Evolutionary conservation across 2,888 invertebrate genomes (phyloP), one percentile per base, ranked within the genome.

Genomic region (Embidobia sp.): DNA sequence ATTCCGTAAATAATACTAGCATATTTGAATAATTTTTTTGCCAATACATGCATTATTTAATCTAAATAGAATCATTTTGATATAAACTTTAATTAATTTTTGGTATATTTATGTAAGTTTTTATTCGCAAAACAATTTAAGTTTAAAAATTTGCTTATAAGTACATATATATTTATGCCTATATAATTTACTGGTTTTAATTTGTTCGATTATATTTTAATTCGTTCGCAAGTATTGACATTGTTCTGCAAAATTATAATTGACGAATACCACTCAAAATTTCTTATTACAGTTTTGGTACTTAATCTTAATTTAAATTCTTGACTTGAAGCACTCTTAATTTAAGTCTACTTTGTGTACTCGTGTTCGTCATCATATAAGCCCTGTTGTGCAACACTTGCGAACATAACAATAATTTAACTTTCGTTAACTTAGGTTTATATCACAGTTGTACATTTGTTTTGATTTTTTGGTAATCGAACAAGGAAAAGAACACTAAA

Each of bases 181-280:
- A 37, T 66, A 40, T 69, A 26, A 57, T 48, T 67, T 59, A 44
- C 33, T 53, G 11, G 1, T 69, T 48, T 57, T 15, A 22, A 40
- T 6, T 48, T 57, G 27, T 69, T 53, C 15, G 27, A 11, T 46
- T 66, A 22, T 55, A 48, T n/a, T 37, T 67, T 57, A 2, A 40
- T 33, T 51, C 11, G 29, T 49, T 69, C 35, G 49, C 49, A 59
- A 57, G 31, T 26, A 49, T 49, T 49, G 0, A 5, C 1, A 26
- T 7, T 18, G 8, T 42, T 42, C 2, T 37, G 8, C 3, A 2
- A 16, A 16, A 16, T 16, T 7, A n/a, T n/a, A n/a, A n/a, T n/a
- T n/a, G n/a, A n/a, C n/a, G n/a, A n/a, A n/a, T n/a, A n/a, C n/a
- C n/a, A n/a, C n/a, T n/a, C n/a, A 3, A 16, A n/a, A 29, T 29